Conservation (phyloP, 1,140 invertebrate species). For the Coenobita brevimanus region DNA sequence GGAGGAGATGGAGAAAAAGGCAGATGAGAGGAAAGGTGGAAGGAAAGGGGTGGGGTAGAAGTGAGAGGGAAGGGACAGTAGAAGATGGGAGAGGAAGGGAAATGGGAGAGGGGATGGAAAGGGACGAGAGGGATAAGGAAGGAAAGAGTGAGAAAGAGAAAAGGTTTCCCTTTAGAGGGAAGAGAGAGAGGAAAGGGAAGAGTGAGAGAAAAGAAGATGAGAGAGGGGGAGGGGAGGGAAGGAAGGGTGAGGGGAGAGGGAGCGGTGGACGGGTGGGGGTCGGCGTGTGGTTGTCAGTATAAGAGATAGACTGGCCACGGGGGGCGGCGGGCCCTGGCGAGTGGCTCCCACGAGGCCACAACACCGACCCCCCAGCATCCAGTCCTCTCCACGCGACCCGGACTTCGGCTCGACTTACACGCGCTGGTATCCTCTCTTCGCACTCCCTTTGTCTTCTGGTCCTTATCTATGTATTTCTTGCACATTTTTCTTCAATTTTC, state of each 20-base stretch:
- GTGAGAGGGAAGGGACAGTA: neutral
- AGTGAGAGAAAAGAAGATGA: neutral
- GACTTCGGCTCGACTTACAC: conserved; percentile 31
- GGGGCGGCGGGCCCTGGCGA: conserved; percentile 44
- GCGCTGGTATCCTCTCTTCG: too few relatives aligned
- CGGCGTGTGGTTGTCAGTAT: conserved; percentile 48
- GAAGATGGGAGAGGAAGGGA: neutral
- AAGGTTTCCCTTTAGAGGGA: too few relatives aligned
- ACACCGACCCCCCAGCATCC: conserved; percentile 49
- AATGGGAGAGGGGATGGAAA: neutral
- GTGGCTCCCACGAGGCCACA: conserved; percentile 57
- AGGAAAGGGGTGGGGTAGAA: neutral
- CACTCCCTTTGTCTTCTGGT: too few relatives aligned
- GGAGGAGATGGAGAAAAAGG: neutral
- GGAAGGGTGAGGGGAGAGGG: conserved; percentile 3
- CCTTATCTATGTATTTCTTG: too few relatives aligned
- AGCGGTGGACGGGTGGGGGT: neutral
- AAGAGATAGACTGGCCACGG: conserved; percentile 60
- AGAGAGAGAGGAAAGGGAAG: neutral
- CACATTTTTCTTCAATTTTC: too few relatives aligned
- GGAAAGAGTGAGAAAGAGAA: neutral
- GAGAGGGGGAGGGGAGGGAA: neutral
- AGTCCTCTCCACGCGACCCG: neutral
- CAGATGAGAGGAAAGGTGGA: neutral
- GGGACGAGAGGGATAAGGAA: neutral